A percentile compares a stretch with the other conserved stretches of the same genome.
These are phyloP conservation scores for Agrilus planipennis DNA, from an alignment of 1,140 invertebrate genomes.

Conservation along the genomic window DNA sequence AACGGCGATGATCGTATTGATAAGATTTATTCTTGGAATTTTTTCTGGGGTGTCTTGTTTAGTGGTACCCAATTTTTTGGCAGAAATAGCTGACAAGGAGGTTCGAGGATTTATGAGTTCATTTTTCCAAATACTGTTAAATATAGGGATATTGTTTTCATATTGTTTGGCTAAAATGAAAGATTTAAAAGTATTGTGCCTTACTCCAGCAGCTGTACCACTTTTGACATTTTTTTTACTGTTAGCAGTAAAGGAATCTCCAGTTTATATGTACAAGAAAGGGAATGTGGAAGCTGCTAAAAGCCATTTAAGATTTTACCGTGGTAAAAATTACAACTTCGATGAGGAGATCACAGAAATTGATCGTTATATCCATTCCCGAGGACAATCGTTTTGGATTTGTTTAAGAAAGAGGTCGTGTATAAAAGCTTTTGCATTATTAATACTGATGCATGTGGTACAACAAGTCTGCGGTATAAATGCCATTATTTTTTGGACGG, in stretches of 20 bases:
- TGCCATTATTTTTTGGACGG: constrained; percentile 45
- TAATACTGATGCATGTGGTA: constrained; percentile 49
- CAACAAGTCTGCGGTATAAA: constrained; percentile 51
- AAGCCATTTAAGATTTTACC: constrained; percentile 48
- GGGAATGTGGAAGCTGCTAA: constrained; percentile 48
- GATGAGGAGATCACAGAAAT: constrained; percentile 39
- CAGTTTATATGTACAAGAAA: constrained; percentile 36
- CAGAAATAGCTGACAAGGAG: constrained; percentile 50
- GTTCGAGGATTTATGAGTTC: constrained; percentile 55
- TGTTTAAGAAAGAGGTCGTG: constrained; percentile 34
- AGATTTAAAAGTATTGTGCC: constrained; percentile 30
- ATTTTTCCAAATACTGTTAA: constrained; percentile 51
- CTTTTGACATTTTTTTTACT: constrained; percentile 39
- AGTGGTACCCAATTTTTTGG: constrained; percentile 52
- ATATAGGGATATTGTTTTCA: constrained; percentile 44
- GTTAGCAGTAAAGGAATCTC: constrained; percentile 54
- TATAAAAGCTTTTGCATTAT: constrained; percentile 42
- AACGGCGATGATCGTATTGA: constrained; percentile 44
- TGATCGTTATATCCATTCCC: constrained; percentile 29
- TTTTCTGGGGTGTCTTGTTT: constrained; percentile 26
- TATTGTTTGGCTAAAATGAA: constrained; percentile 38
- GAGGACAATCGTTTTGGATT: constrained; percentile 27
- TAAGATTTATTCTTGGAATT: constrained; percentile 50
- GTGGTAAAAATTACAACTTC: constrained; percentile 50
- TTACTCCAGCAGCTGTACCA: constrained; percentile 43